phyloP scores from a whole-genome alignment of 1,140 invertebrate species.

The Ostrea edulis region DNA sequence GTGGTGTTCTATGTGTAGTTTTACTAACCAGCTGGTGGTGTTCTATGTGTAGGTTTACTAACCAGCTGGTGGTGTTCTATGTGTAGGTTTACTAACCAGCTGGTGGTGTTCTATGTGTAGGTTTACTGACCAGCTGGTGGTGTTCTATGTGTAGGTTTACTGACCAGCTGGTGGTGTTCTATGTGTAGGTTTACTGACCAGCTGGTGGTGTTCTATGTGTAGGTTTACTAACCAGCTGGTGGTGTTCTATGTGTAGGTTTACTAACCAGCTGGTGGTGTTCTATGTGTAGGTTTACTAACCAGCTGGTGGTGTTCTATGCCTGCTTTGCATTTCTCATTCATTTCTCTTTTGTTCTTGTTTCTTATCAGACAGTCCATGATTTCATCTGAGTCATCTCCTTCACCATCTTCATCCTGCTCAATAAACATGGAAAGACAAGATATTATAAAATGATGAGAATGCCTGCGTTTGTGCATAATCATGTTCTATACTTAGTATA shows the following conservation, averaged over 20 bases:
- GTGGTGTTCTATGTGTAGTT: constrained; percentile 91
- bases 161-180: constrained; percentile 88
- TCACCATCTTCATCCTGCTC: constrained; percentile 78
- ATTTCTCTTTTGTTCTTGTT: constrained; percentile 92
- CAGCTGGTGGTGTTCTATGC: constrained; percentile 92
- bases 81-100: constrained; percentile 76
- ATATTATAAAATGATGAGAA: no score
- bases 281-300: constrained; percentile 83
- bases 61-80: constrained; percentile 91
- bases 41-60: constrained; percentile 85
- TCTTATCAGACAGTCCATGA: constrained; percentile 95
- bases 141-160: constrained; percentile 89
- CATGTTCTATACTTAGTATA: no score
- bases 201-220: constrained; percentile 92
- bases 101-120: constrained; percentile 92
- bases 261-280: constrained; percentile 87
- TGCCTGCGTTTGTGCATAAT: no score
- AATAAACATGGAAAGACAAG: not conserved
- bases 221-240: constrained; percentile 80
- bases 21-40: constrained; percentile 85
- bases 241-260: constrained; percentile 90
- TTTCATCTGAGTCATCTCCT: constrained; percentile 84
- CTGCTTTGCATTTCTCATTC: constrained; percentile 90
- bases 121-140: constrained; percentile 81
- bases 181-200: constrained; percentile 82